phyloP scores from a whole-genome alignment of 2,888 invertebrate species.

The Metallyticus violacea region DNA sequence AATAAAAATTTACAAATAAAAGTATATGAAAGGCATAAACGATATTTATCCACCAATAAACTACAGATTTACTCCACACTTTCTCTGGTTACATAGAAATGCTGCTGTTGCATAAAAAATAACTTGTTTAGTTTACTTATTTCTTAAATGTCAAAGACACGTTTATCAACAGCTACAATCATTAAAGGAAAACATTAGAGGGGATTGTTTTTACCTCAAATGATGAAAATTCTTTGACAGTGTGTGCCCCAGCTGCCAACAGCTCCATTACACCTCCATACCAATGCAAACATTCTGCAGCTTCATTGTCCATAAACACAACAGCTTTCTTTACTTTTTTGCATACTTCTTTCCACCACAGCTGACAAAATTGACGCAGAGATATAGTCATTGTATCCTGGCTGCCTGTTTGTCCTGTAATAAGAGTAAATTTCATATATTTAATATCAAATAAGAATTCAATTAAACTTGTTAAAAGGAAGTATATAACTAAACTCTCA shows the following conservation, averaged over 20 bases:
- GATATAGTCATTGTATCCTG: slow-evolving; percentile 26
- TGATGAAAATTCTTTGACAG: slow-evolving; percentile 62
- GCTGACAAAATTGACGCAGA: slow-evolving; percentile 37
- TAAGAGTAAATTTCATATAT: neutral
- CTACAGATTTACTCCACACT: no score
- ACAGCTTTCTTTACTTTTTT: slow-evolving; percentile 59
- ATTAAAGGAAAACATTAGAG: neutral
- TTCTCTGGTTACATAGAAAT: no score
- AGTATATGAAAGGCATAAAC: no score
- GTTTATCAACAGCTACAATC: no score
- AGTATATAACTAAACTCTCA: no score
- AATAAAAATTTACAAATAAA: no score
- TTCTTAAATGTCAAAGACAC: no score
- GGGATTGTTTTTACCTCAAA: slow-evolving; percentile 52
- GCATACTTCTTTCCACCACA: slow-evolving; percentile 61
- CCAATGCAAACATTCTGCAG: slow-evolving; percentile 68
- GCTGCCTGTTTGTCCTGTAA: neutral
- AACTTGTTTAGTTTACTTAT: no score
- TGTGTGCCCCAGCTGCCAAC: slow-evolving; percentile 58
- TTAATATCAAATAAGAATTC: no score
- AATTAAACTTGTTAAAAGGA: no score
- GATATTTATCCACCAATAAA: no score
- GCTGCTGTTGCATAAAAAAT: no score
- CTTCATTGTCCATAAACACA: slow-evolving; percentile 62
- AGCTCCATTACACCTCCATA: slow-evolving; percentile 61